These are phyloP conservation scores for Callosobruchus maculatus DNA, from an alignment of 2,888 invertebrate species.

Conservation along the genomic window DNA sequence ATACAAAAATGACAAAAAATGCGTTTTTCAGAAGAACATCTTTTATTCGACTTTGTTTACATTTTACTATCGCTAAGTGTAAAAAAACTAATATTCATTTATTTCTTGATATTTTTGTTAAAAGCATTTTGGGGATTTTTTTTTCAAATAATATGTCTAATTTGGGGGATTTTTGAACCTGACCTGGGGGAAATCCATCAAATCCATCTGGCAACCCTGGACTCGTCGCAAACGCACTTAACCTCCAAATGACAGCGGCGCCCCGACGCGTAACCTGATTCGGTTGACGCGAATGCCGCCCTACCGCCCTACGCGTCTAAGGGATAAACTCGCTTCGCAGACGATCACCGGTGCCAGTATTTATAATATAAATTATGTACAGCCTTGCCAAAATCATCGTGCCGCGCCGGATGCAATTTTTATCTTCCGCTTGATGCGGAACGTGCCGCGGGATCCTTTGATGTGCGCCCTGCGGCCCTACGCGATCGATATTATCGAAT, in stretches of 20 bases:
- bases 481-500: background rate
- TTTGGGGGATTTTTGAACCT: too few relatives aligned
- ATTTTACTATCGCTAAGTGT: too few relatives aligned
- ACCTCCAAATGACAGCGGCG: constrained; percentile 1
- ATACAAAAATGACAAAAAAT: too few relatives aligned
- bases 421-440: background rate
- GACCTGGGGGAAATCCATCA: too few relatives aligned
- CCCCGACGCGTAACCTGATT: constrained; percentile 1
- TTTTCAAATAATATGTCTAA: too few relatives aligned
- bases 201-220: too few relatives aligned
- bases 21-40: too few relatives aligned
- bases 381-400: background rate
- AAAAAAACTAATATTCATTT: too few relatives aligned
- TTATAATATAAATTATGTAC: background rate
- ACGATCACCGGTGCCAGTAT: background rate
- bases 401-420: background rate
- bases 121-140: too few relatives aligned
- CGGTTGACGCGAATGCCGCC: background rate
- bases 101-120: too few relatives aligned
- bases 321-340: background rate
- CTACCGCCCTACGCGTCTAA: background rate
- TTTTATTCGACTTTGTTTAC: too few relatives aligned
- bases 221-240: constrained; percentile 10
- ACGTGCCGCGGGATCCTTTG: background rate
- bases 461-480: background rate